Evolutionary conservation across 2,113 vertebrate genomes (phyloP).

Genomic region (Emydura subglobosa): DNA sequence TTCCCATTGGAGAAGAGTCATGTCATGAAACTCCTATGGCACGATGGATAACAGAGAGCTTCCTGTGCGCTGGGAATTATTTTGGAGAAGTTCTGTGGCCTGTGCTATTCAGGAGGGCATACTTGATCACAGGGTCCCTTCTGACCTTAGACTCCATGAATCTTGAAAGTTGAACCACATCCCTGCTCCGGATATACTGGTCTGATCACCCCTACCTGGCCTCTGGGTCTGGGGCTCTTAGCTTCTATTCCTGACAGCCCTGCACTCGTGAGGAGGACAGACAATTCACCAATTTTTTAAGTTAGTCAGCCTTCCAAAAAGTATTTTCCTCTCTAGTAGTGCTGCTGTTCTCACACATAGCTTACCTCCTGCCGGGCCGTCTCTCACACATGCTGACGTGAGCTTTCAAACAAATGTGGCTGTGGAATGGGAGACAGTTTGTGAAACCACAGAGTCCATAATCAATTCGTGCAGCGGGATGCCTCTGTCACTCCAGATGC

Average conservation of each 20-base stretch:
- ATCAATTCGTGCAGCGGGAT: not conserved
- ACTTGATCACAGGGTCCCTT: not conserved
- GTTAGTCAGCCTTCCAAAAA: not conserved
- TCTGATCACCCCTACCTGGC: not conserved
- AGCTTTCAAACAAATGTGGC: not conserved
- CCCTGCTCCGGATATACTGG: not conserved
- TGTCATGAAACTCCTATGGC: not conserved
- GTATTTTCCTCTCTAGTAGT: not conserved
- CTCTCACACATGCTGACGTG: not conserved
- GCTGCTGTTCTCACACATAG: not conserved
- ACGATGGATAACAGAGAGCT: not conserved
- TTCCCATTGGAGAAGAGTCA: not conserved
- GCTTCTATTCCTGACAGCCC: not conserved
- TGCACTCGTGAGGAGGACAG: not conserved
- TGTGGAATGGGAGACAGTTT: not conserved
- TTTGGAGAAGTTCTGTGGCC: not conserved
- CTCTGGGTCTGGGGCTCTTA: not conserved
- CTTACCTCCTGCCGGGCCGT: not conserved
- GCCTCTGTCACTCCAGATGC: not conserved
- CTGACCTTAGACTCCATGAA: not conserved
- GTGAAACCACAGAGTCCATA: not conserved
- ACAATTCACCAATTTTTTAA: not conserved
- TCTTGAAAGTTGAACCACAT: not conserved
- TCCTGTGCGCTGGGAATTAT: not conserved
- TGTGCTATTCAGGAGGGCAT: not conserved